Evolutionary conservation across 2,888 invertebrate species (phyloP).

Genomic region (Venusia cambrica): DNA sequence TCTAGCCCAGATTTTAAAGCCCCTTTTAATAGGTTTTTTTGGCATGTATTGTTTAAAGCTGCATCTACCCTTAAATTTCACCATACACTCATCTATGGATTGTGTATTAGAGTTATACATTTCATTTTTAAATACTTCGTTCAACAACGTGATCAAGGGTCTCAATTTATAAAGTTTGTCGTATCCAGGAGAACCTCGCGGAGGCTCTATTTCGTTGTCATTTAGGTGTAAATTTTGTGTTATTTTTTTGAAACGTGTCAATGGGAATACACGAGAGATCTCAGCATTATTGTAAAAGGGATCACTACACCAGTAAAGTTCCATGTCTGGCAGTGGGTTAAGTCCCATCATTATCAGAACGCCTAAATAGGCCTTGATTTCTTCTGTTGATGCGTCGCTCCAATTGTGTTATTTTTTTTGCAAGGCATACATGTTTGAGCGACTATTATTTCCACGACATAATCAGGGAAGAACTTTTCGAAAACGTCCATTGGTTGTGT

Average conservation of each 20-base stretch:
- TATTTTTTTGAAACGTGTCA: conserved; percentile 17
- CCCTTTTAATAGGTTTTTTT: too few species aligned
- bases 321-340: conserved; percentile 23
- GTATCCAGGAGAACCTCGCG: conserved; percentile 13
- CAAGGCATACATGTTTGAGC: too few species aligned
- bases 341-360: conserved; percentile 22
- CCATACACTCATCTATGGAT: too few species aligned
- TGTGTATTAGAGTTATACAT: too few species aligned
- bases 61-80: too few species aligned
- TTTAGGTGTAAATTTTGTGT: conserved; percentile 22
- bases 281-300: conserved; percentile 18
- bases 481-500: conserved; percentile 8
- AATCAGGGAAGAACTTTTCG: conserved; percentile 10
- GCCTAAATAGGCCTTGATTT: conserved; percentile 25
- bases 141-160: conserved; percentile 14
- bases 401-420: too few species aligned
- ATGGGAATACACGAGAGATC: conserved; percentile 13
- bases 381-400: conserved; percentile 6
- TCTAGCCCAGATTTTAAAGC: too few species aligned
- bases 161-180: conserved; percentile 25
- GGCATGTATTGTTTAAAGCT: too few species aligned
- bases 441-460: conserved; percentile 6
- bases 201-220: conserved; percentile 19
- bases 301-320: conserved; percentile 24
- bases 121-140: too few species aligned